These are phyloP conservation scores for Orchestia grillus DNA, from an alignment of 1,140 invertebrate genomes.

Conservation along the genomic window DNA sequence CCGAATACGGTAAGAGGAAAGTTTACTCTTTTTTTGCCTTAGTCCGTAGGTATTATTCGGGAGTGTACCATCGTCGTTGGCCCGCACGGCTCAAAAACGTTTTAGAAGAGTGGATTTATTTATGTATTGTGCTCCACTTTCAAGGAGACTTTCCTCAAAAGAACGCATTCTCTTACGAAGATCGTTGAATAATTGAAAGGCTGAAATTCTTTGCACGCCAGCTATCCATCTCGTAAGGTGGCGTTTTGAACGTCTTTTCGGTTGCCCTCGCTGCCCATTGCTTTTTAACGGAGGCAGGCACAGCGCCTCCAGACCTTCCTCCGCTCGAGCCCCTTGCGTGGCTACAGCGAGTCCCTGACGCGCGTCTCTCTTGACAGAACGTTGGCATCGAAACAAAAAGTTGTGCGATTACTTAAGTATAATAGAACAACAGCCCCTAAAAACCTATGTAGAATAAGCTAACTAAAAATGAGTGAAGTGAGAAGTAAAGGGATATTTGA, in stretches of 20 bases:
- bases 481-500: too few relatives aligned
- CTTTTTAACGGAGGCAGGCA: background rate
- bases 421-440: too few relatives aligned
- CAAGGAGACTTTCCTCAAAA: background rate
- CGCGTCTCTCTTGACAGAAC: too few relatives aligned
- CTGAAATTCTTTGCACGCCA: background rate
- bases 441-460: too few relatives aligned
- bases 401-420: too few relatives aligned
- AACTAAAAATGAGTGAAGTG: too few relatives aligned
- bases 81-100: background rate
- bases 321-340: background rate
- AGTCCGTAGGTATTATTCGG: background rate
- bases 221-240: background rate
- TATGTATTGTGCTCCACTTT: background rate
- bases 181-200: background rate
- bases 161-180: background rate
- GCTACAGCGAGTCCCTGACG: background rate
- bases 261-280: background rate
- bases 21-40: background rate
- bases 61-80: background rate
- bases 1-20: background rate
- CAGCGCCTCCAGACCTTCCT: too few relatives aligned
- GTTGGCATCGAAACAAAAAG: too few relatives aligned
- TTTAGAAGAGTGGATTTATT: background rate
- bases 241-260: background rate